These are phyloP conservation scores for Aythya baeri DNA, from an alignment of 2,113 vertebrate genomes.

Conservation along the genomic window DNA sequence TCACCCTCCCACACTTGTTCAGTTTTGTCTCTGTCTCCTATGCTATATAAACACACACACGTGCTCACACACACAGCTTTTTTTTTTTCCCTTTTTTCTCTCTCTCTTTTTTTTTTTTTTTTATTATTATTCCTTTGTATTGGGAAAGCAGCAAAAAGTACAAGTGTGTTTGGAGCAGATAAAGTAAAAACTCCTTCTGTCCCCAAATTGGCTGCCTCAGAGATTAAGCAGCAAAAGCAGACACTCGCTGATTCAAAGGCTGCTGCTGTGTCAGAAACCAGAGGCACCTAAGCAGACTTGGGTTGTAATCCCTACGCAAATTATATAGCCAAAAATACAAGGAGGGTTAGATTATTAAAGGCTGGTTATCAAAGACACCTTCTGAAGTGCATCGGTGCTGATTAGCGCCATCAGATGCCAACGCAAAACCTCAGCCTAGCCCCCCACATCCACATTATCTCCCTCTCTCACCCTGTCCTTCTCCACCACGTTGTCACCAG, in stretches of 20 bases:
- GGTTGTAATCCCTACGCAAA: slow-evolving; percentile 71
- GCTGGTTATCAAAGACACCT: slow-evolving; percentile 48
- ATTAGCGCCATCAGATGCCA: slow-evolving; percentile 41
- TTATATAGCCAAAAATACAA: slow-evolving; percentile 48
- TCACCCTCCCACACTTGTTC: slow-evolving; percentile 66
- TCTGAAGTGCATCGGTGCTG: background rate
- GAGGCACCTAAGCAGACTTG: slow-evolving; percentile 71
- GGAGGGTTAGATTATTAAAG: slow-evolving; percentile 46
- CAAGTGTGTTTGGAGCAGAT: slow-evolving; percentile 70
- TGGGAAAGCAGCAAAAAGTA: background rate
- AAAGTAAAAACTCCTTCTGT: slow-evolving; percentile 70
- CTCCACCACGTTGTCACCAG: slow-evolving; percentile 26
- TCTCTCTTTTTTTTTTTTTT: background rate
- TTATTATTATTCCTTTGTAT: background rate
- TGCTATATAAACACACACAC: slow-evolving; percentile 35
- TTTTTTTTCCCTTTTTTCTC: background rate
- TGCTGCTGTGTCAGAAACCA: slow-evolving; percentile 67
- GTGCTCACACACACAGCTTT: background rate
- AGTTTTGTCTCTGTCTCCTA: slow-evolving; percentile 45
- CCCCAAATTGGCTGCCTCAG: slow-evolving; percentile 66
- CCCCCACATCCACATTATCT: slow-evolving; percentile 48
- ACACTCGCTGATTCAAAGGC: slow-evolving; percentile 65
- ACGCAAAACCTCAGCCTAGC: background rate
- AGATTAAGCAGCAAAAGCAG: slow-evolving; percentile 71
- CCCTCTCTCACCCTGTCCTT: slow-evolving; percentile 16